Evolutionary conservation across 2,113 vertebrate species (phyloP).

Genomic region (Nycticorax nycticorax): DNA sequence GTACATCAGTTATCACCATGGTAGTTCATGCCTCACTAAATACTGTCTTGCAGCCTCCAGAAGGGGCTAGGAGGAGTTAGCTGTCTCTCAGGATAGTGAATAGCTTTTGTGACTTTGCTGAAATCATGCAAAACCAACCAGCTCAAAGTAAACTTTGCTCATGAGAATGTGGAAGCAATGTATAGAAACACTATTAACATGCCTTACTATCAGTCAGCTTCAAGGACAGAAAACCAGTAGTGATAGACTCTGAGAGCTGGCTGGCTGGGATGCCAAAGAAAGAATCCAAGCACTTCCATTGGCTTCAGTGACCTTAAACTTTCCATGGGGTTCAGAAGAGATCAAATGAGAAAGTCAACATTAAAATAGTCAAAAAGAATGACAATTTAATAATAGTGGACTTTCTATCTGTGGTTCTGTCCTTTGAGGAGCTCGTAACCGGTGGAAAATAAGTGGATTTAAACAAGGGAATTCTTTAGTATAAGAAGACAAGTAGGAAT

Average conservation of each 20-base stretch:
- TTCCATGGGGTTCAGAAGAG: not conserved
- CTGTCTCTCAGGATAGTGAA: not conserved
- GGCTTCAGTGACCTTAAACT: not conserved
- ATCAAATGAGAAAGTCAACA: not conserved
- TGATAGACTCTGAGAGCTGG: not conserved
- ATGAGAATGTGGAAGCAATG: not conserved
- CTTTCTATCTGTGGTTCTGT: not conserved
- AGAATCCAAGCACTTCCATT: not conserved
- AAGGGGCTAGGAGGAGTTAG: not conserved
- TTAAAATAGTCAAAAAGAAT: not conserved
- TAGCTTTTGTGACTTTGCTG: not conserved
- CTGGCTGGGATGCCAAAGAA: not conserved
- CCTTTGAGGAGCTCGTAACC: not conserved
- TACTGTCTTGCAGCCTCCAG: not conserved
- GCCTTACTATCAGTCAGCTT: not conserved
- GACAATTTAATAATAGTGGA: not conserved
- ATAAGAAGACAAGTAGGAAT: not conserved
- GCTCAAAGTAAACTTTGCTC: not conserved
- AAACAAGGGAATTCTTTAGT: not conserved
- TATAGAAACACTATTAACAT: not conserved
- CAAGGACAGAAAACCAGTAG: not conserved
- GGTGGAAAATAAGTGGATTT: not conserved
- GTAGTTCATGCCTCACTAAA: not conserved
- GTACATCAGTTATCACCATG: not conserved
- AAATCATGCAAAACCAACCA: not conserved